A percentile compares a stretch with the other conserved stretches of the same genome.
phyloP scores from a whole-genome alignment of 2,888 invertebrate species.

The Drosophila meridionalis region DNA sequence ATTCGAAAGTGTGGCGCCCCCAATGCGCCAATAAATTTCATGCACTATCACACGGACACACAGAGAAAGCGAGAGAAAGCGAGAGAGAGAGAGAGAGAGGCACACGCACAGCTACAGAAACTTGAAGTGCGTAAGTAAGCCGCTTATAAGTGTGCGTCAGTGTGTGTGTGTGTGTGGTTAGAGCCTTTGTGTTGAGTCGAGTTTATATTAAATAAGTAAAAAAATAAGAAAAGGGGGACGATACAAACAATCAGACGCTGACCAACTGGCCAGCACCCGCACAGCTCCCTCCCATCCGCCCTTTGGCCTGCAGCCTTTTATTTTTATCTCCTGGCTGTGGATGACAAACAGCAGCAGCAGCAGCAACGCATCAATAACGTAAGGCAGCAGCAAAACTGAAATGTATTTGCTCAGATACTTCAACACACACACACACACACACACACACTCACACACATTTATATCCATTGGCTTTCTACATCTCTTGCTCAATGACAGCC shows the following conservation, averaged over 20 bases:
- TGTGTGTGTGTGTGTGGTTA: slow-evolving; percentile 45
- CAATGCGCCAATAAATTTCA: slow-evolving; percentile 76
- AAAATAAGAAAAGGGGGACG: slow-evolving; percentile 38
- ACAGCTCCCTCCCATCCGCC: not conserved
- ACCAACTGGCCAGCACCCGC: slow-evolving; percentile 46
- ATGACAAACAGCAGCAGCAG: slow-evolving; percentile 59
- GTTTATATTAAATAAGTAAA: slow-evolving; percentile 76
- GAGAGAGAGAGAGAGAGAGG: not conserved
- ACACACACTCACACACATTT: not conserved
- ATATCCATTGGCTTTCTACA: slow-evolving; percentile 29
- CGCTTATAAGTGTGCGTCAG: slow-evolving; percentile 50
- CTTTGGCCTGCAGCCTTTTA: slow-evolving; percentile 47
- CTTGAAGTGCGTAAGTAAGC: slow-evolving; percentile 70
- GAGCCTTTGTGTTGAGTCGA: slow-evolving; percentile 65
- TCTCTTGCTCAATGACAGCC: slow-evolving; percentile 19
- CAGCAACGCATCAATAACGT: slow-evolving; percentile 58
- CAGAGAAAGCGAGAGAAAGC: slow-evolving; percentile 19
- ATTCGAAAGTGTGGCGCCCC: slow-evolving; percentile 63
- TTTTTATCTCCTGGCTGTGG: slow-evolving; percentile 62
- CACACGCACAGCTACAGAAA: slow-evolving; percentile 33
- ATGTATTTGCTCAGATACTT: slow-evolving; percentile 44
- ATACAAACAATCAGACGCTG: slow-evolving; percentile 47
- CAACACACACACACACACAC: slow-evolving; percentile 16
- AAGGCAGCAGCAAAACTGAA: slow-evolving; percentile 34
- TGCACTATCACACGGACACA: slow-evolving; percentile 75